A percentile compares a stretch with the other conserved stretches of the same genome.
These are phyloP conservation scores for Ectropis grisescens DNA, from an alignment of 1,140 invertebrate species.

Conservation along the genomic window DNA sequence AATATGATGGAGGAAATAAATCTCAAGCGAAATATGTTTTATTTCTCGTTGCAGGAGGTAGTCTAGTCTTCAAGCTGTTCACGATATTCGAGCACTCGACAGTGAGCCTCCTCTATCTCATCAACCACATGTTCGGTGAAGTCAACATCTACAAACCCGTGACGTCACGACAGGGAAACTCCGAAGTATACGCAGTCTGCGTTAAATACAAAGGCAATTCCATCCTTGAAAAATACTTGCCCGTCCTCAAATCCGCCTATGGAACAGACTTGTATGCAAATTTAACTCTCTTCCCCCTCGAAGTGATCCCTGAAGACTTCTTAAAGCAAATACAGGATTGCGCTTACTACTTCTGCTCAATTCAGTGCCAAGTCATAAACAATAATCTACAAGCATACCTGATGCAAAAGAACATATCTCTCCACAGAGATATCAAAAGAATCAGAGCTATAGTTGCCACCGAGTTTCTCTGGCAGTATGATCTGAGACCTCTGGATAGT, in stretches of 20 bases:
- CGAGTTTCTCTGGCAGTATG: constrained; percentile 68
- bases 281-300: constrained; percentile 73
- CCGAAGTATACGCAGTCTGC: constrained; percentile 92
- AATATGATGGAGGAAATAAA: too few species aligned
- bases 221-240: constrained; percentile 52
- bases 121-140: constrained; percentile 80
- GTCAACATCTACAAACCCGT: constrained; percentile 89
- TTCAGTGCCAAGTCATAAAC: constrained; percentile 76
- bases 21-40: too few species aligned
- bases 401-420: constrained; percentile 57
- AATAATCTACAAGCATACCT: constrained; percentile 75
- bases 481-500: constrained; percentile 49
- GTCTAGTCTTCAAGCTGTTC: constrained; percentile 93
- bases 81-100: constrained; percentile 89
- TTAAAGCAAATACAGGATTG: constrained; percentile 77
- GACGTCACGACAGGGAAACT: constrained; percentile 94
- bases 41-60: constrained; percentile 81
- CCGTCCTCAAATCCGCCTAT: constrained; percentile 66
- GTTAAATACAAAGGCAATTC: constrained; percentile 72
- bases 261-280: constrained; percentile 50
- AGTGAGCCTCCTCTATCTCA: constrained; percentile 84
- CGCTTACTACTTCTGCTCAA: constrained; percentile 74
- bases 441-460: constrained; percentile 57
- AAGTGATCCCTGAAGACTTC: constrained; percentile 77
- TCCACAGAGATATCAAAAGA: constrained; percentile 59